These are phyloP conservation scores for Poeciliopsis turneri DNA, from an alignment of 2,797 vertebrate species.

Conservation along the genomic window DNA sequence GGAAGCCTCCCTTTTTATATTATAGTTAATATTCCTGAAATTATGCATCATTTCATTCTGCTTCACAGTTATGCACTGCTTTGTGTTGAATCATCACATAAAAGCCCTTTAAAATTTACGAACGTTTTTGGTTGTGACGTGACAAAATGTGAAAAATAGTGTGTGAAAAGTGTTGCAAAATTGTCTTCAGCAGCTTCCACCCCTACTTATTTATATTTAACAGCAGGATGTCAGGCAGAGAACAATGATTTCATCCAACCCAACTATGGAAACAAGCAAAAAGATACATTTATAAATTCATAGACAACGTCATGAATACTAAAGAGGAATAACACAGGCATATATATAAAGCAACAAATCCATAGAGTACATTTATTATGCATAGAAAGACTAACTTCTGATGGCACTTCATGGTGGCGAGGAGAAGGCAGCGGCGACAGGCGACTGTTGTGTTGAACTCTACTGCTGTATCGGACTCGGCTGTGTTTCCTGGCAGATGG, in stretches of 20 bases:
- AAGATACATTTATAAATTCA: neutral
- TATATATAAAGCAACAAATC: slow-evolving; percentile 1
- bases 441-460: slow-evolving; percentile 88
- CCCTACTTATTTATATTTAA: neutral
- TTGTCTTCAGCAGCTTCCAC: neutral
- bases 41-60: neutral
- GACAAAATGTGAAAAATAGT: neutral
- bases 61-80: neutral
- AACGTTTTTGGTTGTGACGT: neutral
- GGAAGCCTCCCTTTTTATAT: neutral
- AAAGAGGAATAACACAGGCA: neutral
- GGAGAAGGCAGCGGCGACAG: slow-evolving; percentile 86
- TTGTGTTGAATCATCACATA: neutral
- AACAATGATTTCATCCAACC: neutral
- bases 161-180: neutral
- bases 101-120: neutral
- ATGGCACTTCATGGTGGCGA: slow-evolving; percentile 89
- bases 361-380: neutral
- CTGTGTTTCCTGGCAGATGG: slow-evolving; percentile 91
- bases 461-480: slow-evolving; percentile 89
- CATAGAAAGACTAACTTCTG: slow-evolving; percentile 84
- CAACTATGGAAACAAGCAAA: neutral
- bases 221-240: neutral
- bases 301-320: neutral
- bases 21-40: neutral